Evolutionary conservation across 2,113 vertebrate genomes (phyloP).

Genomic region (Coptodon bakossiorum): DNA sequence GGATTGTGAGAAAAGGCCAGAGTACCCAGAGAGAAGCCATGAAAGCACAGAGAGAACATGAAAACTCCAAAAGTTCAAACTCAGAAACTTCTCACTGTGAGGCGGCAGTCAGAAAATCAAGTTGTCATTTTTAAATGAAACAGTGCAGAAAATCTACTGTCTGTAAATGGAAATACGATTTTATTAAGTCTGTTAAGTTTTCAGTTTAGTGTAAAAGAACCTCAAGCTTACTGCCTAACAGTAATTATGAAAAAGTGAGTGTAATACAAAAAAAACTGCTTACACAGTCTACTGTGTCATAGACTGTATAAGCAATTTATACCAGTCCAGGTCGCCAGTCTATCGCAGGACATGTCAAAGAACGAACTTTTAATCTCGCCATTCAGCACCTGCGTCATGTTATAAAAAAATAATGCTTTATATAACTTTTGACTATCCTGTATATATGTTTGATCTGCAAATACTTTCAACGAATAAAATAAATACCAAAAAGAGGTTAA

Average conservation of each 20-base stretch:
- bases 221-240: not conserved
- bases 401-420: not conserved
- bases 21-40: not conserved
- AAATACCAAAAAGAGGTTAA: not conserved
- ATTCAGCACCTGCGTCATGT: not conserved
- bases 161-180: accelerated
- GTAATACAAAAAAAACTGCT: not conserved
- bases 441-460: not conserved
- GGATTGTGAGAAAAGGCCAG: not conserved
- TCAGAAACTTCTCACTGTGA: not conserved
- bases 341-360: not conserved
- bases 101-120: not conserved
- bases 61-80: not conserved
- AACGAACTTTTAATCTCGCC: not conserved
- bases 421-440: not conserved
- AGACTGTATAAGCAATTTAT: not conserved
- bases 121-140: not conserved
- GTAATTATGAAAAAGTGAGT: not conserved
- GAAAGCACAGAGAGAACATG: not conserved
- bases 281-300: not conserved
- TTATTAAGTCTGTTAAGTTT: not conserved
- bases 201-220: not conserved
- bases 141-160: not conserved
- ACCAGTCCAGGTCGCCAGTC: not conserved
- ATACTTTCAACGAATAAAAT: not conserved